Conservation (phyloP, 1,140 invertebrate species). For the Euwallacea fornicatus region DNA sequence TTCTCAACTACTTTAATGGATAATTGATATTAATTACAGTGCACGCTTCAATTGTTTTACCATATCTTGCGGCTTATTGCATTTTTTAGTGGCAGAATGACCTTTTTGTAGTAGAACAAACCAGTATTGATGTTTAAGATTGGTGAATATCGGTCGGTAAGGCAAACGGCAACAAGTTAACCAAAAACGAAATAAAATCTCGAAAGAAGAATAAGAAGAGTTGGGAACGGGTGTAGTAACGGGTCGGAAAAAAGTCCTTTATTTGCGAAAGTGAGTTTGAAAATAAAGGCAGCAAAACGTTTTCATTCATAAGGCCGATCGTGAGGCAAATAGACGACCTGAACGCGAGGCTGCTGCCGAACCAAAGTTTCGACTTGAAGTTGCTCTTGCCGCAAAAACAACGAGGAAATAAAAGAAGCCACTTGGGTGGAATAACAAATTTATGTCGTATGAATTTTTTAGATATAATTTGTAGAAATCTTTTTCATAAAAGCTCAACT, state of each 20-base stretch:
- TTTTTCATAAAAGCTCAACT: too few species aligned
- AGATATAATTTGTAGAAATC: too few species aligned
- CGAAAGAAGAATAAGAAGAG: constrained; percentile 10
- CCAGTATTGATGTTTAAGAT: too few species aligned
- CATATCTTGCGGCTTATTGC: neutral
- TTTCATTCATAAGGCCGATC: constrained; percentile 29
- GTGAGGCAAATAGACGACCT: constrained; percentile 27
- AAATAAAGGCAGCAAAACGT: constrained; percentile 23
- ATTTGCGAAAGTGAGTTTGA: constrained; percentile 31
- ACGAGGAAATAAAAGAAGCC: neutral
- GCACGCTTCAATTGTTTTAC: constrained; percentile 16
- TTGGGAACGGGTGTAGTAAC: constrained; percentile 10
- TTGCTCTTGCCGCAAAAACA: neutral
- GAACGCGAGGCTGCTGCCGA: constrained; percentile 18
- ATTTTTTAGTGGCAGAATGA: too few species aligned
- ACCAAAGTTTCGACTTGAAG: constrained; percentile 10
- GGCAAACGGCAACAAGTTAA: too few species aligned
- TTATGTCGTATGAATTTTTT: too few species aligned
- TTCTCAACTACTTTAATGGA: constrained; percentile 3
- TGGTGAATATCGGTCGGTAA: too few species aligned
- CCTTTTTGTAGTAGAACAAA: too few species aligned
- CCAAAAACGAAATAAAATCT: constrained; percentile 1
- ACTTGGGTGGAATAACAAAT: too few species aligned
- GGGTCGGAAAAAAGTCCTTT: constrained; percentile 18
- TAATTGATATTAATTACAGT: constrained; percentile 22